Evolutionary conservation across 2,888 invertebrate genomes (phyloP).

Genomic region (Aspidiotus rigidus): DNA sequence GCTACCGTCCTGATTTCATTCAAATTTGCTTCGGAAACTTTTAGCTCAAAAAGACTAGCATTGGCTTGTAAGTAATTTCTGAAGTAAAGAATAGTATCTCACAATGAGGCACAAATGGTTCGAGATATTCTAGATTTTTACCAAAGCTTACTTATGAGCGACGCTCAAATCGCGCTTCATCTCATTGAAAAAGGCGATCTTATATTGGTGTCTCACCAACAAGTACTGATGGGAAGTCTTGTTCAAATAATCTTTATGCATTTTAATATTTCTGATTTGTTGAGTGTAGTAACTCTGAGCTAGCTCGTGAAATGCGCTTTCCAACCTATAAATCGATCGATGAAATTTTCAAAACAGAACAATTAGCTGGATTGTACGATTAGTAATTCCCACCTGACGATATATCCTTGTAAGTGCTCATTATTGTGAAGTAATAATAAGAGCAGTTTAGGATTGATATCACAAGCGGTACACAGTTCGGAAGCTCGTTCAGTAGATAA

Average conservation of each 20-base stretch:
- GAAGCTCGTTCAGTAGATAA: conserved; percentile 83
- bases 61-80: conserved; percentile 82
- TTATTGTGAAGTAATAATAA: conserved; percentile 88
- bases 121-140: conserved; percentile 18
- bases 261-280: conserved; percentile 74
- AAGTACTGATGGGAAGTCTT: conserved; percentile 84
- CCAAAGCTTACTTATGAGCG: conserved; percentile 50
- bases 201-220: conserved; percentile 92
- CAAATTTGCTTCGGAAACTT: conserved; percentile 80
- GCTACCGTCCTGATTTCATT: conserved; percentile 91
- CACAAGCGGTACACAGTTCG: conserved; percentile 81
- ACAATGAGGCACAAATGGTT: conserved; percentile 15
- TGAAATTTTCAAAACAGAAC: neutral
- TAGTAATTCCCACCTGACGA: conserved; percentile 48
- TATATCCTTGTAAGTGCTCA: conserved; percentile 70
- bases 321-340: conserved; percentile 52
- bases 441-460: conserved; percentile 80
- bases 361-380: neutral
- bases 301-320: conserved; percentile 87
- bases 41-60: conserved; percentile 75
- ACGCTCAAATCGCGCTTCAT: conserved; percentile 78
- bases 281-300: conserved; percentile 86
- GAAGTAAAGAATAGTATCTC: conserved; percentile 36
- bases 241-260: conserved; percentile 81
- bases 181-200: conserved; percentile 91